Conservation (phyloP, 1,140 invertebrate genomes). For the Lordiphosa clarofinis region DNA sequence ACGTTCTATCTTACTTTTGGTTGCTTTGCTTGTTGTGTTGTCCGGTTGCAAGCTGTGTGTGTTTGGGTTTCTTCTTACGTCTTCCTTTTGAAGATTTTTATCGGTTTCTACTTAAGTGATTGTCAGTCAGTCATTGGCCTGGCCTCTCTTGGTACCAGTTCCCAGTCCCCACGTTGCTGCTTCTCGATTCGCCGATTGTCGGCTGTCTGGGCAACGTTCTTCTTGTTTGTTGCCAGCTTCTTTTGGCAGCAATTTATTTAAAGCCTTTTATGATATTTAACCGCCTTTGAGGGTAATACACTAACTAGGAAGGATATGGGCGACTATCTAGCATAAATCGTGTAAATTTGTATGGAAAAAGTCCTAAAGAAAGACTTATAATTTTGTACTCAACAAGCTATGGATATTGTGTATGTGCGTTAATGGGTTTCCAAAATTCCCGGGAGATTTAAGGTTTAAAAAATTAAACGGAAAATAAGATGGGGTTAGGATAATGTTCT, state of each 20-base stretch:
- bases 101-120: slow-evolving; percentile 78
- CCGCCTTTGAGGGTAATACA: slow-evolving; percentile 12
- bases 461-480: no score
- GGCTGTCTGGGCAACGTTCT: slow-evolving; percentile 14
- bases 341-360: no score
- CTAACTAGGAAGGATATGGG: not conserved
- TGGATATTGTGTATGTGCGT: no score
- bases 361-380: no score
- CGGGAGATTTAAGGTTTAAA: no score
- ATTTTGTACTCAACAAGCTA: no score
- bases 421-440: no score
- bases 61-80: slow-evolving; percentile 12
- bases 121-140: slow-evolving; percentile 72
- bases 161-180: slow-evolving; percentile 12
- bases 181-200: slow-evolving; percentile 19
- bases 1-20: slow-evolving; percentile 30
- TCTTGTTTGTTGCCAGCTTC: slow-evolving; percentile 18
- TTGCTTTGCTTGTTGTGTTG: slow-evolving; percentile 22
- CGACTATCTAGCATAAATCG: not conserved
- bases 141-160: slow-evolving; percentile 18
- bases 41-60: slow-evolving; percentile 5
- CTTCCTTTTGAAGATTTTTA: slow-evolving; percentile 66
- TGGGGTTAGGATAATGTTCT: no score
- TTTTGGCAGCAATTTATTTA: slow-evolving; percentile 53
- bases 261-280: slow-evolving; percentile 48